These are phyloP conservation scores for Arenicola marina DNA, from an alignment of 2,888 invertebrate genomes.

Conservation along the genomic window DNA sequence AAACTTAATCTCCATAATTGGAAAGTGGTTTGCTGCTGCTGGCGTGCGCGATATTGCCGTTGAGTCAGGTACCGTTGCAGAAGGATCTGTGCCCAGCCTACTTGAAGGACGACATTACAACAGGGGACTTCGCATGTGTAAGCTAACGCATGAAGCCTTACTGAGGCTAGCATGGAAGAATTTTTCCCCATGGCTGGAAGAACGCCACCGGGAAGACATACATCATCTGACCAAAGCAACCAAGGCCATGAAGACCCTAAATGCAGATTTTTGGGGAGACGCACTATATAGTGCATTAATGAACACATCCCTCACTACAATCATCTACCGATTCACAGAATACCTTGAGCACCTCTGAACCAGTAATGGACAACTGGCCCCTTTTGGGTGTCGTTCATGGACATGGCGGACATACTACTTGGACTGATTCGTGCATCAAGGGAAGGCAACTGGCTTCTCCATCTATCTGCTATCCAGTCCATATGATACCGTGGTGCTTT, in stretches of 20 bases:
- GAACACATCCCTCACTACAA: neutral
- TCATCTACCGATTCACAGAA: neutral
- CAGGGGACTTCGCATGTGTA: conserved; percentile 17
- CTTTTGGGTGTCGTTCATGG: conserved; percentile 36
- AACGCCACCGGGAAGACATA: conserved; percentile 5
- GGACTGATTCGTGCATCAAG: conserved; percentile 23
- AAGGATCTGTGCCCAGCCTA: conserved; percentile 27
- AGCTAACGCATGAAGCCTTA: conserved; percentile 31
- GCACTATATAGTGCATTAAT: neutral
- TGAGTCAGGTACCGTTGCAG: conserved; percentile 32
- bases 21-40: conserved; percentile 30
- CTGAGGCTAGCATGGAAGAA: conserved; percentile 27
- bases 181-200: too few relatives aligned
- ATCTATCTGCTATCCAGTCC: conserved; percentile 22
- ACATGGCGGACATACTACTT: conserved; percentile 32
- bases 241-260: neutral
- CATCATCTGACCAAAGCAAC: neutral
- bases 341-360: conserved; percentile 11
- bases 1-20: too few relatives aligned
- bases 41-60: conserved; percentile 30
- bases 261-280: neutral
- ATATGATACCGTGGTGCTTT: conserved; percentile 35
- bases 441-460: conserved; percentile 31
- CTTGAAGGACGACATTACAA: conserved; percentile 19
- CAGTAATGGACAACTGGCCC: conserved; percentile 20